Evolutionary conservation across 1,140 invertebrate genomes (phyloP).

Genomic region (Neuroterus valhalla): DNA sequence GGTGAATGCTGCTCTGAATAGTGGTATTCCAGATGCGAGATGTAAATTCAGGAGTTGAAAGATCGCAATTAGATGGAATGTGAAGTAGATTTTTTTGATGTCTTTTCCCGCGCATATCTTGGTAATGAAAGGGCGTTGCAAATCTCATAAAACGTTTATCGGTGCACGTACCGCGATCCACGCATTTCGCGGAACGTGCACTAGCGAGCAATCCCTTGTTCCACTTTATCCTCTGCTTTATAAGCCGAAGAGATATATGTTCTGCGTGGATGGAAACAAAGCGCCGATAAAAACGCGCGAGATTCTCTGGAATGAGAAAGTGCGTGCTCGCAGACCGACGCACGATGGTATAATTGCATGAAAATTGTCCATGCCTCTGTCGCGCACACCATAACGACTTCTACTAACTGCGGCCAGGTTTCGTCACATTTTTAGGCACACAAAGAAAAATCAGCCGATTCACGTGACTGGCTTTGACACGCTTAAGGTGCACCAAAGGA

Average conservation of each 20-base stretch:
- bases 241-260: constrained; percentile 26
- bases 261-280: constrained; percentile 21
- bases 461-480: constrained; percentile 18
- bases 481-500: constrained; percentile 1
- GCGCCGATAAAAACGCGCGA: constrained; percentile 22
- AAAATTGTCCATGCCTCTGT: constrained; percentile 16
- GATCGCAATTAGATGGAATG: neutral
- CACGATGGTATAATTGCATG: constrained; percentile 25
- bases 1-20: no score
- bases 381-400: constrained; percentile 3
- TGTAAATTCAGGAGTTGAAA: neutral
- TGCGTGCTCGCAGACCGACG: neutral
- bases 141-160: constrained; percentile 26
- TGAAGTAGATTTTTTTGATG: neutral
- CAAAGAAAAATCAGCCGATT: constrained; percentile 5
- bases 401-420: constrained; percentile 18
- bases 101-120: constrained; percentile 1
- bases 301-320: constrained; percentile 28
- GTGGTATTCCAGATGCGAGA: no score
- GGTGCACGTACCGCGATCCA: constrained; percentile 1
- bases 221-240: constrained; percentile 26
- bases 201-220: constrained; percentile 14
- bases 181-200: constrained; percentile 24
- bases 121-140: constrained; percentile 19
- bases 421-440: constrained; percentile 26